These are phyloP conservation scores for Theretra japonica DNA, from an alignment of 2,888 invertebrate species.

Conservation along the genomic window DNA sequence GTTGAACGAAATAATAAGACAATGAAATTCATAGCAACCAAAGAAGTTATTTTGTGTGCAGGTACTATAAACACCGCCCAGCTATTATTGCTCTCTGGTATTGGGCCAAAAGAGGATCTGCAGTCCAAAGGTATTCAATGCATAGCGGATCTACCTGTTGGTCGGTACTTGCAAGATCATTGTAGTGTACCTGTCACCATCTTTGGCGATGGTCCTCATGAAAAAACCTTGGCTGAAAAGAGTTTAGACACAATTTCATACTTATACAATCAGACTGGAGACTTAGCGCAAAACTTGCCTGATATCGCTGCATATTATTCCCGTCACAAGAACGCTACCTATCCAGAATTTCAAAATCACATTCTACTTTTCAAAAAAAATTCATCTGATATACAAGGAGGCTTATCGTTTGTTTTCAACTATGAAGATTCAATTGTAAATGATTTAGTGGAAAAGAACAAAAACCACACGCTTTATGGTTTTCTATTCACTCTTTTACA, in stretches of 20 bases:
- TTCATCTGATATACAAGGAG: slow-evolving; percentile 38
- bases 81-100: slow-evolving; percentile 79
- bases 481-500: slow-evolving; percentile 68
- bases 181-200: slow-evolving; percentile 65
- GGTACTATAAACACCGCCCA: slow-evolving; percentile 80
- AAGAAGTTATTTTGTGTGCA: slow-evolving; percentile 74
- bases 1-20: slow-evolving; percentile 32
- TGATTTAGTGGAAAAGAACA: slow-evolving; percentile 52
- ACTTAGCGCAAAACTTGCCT: slow-evolving; percentile 75
- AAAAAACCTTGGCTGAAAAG: slow-evolving; percentile 45
- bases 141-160: slow-evolving; percentile 73
- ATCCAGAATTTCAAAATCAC: slow-evolving; percentile 63
- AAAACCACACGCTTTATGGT: slow-evolving; percentile 56
- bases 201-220: slow-evolving; percentile 55
- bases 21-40: slow-evolving; percentile 28
- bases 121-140: slow-evolving; percentile 61
- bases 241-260: slow-evolving; percentile 73
- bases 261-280: slow-evolving; percentile 79
- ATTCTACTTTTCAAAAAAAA: slow-evolving; percentile 55
- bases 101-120: slow-evolving; percentile 74
- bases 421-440: slow-evolving; percentile 53
- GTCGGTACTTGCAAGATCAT: slow-evolving; percentile 83
- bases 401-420: slow-evolving; percentile 49
- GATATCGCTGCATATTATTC: slow-evolving; percentile 77
- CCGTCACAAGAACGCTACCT: slow-evolving; percentile 50